Evolutionary conservation across 1,140 invertebrate genomes (phyloP).

Genomic region (Kradibia gibbosae): DNA sequence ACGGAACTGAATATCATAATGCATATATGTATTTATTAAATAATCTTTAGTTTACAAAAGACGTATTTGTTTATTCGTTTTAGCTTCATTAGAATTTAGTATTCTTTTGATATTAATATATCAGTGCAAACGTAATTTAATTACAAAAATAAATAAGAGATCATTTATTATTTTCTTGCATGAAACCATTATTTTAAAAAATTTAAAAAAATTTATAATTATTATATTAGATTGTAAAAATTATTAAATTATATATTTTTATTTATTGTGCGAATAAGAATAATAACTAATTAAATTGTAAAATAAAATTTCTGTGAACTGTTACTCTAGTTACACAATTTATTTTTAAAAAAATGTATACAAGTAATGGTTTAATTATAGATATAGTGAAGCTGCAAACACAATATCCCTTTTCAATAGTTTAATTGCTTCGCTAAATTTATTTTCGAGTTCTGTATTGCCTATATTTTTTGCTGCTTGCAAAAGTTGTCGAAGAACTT

Average conservation of each 20-base stretch:
- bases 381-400: constrained; percentile 98
- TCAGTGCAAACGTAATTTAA: constrained; percentile 60
- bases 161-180: constrained; percentile 51
- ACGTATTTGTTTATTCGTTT: constrained; percentile 46
- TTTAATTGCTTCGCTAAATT: constrained; percentile 95
- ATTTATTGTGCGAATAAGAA: constrained; percentile 48
- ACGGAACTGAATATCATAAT: constrained; percentile 66
- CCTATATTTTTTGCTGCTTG: constrained; percentile 98
- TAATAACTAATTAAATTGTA: constrained; percentile 37
- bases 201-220: constrained; percentile 55
- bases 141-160: constrained; percentile 57
- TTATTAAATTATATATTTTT: constrained; percentile 48
- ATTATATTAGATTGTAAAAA: constrained; percentile 56
- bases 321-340: constrained; percentile 17
- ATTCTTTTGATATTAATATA: constrained; percentile 54
- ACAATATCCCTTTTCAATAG: constrained; percentile 98
- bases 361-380: constrained; percentile 75
- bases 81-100: constrained; percentile 61
- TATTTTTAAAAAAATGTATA: constrained; percentile 43
- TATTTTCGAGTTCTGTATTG: constrained; percentile 95
- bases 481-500: constrained; percentile 94
- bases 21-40: constrained; percentile 71
- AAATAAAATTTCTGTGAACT: constrained; percentile 31
- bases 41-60: constrained; percentile 55
- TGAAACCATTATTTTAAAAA: constrained; percentile 57